Evolutionary conservation across 64 coral and sea anemone species (phyloP).

Genomic region (Dendrophyllia cribrosa): DNA sequence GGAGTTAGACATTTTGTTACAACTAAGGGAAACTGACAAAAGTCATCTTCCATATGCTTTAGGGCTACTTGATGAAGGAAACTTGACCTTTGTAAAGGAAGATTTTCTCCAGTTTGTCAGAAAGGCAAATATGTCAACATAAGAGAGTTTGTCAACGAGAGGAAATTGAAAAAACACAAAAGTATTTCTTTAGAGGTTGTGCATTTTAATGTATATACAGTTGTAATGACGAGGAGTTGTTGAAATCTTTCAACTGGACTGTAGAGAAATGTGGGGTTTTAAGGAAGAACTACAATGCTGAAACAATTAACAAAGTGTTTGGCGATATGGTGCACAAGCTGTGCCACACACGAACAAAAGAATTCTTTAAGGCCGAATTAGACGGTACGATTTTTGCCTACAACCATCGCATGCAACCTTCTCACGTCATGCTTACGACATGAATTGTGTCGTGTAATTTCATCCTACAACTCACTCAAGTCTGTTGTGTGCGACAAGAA

Average conservation of each 20-base stretch:
- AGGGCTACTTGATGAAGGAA: background rate
- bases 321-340: slow-evolving; percentile 3
- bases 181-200: slow-evolving; percentile 26
- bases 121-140: slow-evolving; percentile 11
- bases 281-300: background rate
- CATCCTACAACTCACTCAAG: too few species aligned
- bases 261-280: background rate
- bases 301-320: background rate
- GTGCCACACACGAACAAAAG: slow-evolving; percentile 18
- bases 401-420: too few species aligned
- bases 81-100: slow-evolving; percentile 31
- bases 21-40: slow-evolving; percentile 17
- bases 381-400: too few species aligned
- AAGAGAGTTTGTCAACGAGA: slow-evolving; percentile 9
- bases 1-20: background rate
- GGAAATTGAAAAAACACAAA: slow-evolving; percentile 10
- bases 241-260: slow-evolving; percentile 20
- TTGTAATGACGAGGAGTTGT: slow-evolving; percentile 11
- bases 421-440: too few species aligned
- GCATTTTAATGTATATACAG: slow-evolving; percentile 27
- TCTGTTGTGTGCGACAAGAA: too few species aligned
- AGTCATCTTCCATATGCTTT: background rate
- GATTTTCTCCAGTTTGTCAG: slow-evolving; percentile 11
- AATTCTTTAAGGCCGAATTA: slow-evolving; percentile 8
- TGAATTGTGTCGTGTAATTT: too few species aligned